Conservation (phyloP, 2,113 vertebrate species). For the Dolichallabes microphthalmus region DNA sequence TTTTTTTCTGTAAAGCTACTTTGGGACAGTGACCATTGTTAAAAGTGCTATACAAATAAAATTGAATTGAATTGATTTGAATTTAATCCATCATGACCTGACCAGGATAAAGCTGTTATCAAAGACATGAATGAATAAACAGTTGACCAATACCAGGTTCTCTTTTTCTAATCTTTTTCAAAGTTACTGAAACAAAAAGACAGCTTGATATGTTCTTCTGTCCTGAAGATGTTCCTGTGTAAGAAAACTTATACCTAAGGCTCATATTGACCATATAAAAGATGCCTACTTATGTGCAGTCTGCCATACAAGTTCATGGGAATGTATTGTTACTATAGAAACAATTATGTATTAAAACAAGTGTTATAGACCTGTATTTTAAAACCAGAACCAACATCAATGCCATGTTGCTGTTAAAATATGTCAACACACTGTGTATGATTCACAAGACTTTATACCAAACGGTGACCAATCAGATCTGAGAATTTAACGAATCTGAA, state of each 20-base stretch:
- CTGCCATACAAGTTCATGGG: background rate
- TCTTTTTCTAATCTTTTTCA: background rate
- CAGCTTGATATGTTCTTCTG: background rate
- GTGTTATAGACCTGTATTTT: background rate
- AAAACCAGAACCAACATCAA: background rate
- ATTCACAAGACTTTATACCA: no score
- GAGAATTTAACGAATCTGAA: background rate
- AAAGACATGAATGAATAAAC: background rate
- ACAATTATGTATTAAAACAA: background rate
- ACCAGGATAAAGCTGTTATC: background rate
- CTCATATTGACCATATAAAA: background rate
- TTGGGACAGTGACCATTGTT: no score
- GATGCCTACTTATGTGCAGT: background rate
- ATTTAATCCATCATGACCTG: background rate
- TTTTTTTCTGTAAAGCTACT: no score
- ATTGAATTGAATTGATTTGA: no score
- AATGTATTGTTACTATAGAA: conserved; percentile 7
- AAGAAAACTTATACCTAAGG: background rate
- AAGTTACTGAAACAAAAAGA: background rate
- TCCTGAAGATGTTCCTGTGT: background rate
- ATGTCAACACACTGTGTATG: background rate
- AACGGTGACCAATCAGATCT: background rate
- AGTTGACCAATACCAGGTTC: background rate
- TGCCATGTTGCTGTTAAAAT: background rate
- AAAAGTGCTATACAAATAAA: no score